A percentile compares a stretch with the other conserved stretches of the same genome.
Evolutionary conservation across 2,113 vertebrate species (phyloP).

Genomic region (Poecilia latipinna): DNA sequence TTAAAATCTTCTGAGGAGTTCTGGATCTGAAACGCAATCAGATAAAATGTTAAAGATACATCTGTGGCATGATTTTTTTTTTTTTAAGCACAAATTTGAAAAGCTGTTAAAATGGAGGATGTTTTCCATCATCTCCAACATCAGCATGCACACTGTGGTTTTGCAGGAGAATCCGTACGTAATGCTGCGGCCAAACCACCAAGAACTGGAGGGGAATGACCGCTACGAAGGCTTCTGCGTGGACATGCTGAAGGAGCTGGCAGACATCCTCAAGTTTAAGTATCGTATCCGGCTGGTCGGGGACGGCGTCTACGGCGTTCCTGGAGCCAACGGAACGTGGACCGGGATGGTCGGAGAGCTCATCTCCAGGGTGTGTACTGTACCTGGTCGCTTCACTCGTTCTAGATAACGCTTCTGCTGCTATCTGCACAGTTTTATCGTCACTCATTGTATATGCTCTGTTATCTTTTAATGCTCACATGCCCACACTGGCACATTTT

Average conservation of each 20-base stretch:
- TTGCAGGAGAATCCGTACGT: conserved; percentile 98
- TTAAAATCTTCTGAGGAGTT: conserved; percentile 22
- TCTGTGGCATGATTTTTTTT: neutral
- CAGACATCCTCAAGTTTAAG: conserved; percentile 94
- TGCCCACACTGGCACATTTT: too few relatives aligned
- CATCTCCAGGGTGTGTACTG: conserved; percentile 86
- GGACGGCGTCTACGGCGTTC: conserved; percentile 90
- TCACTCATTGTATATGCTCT: too few relatives aligned
- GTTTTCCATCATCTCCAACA: too few relatives aligned
- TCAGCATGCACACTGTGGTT: neutral
- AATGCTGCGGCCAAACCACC: conserved; percentile 95
- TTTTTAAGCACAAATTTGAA: neutral
- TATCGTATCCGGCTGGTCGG: conserved; percentile 95
- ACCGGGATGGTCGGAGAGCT: conserved; percentile 98
- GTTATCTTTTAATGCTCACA: too few relatives aligned
- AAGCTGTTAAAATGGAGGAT: neutral
- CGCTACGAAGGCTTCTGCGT: conserved; percentile 97
- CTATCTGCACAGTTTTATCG: too few relatives aligned
- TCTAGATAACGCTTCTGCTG: too few relatives aligned
- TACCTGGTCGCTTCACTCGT: neutral
- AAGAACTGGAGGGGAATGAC: conserved; percentile 93
- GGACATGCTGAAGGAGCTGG: conserved; percentile 97
- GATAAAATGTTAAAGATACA: conserved; percentile 11
- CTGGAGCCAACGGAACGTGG: conserved; percentile 93
- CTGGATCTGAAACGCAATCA: conserved; percentile 17